These are phyloP conservation scores for Melospiza georgiana DNA, from an alignment of 2,113 vertebrate species.

Conservation along the genomic window DNA sequence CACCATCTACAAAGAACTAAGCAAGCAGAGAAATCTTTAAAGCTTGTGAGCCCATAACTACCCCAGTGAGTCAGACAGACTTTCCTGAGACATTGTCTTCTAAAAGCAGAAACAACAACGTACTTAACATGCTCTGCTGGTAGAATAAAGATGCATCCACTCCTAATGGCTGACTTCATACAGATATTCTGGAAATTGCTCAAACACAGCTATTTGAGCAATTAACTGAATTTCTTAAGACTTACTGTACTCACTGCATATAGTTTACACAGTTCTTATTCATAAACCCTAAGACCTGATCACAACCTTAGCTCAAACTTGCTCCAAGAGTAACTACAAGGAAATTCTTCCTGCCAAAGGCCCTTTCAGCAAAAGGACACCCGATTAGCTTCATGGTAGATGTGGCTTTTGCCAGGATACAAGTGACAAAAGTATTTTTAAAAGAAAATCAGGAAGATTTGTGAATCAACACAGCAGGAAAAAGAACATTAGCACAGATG, in stretches of 20 bases:
- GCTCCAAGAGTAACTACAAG: background rate
- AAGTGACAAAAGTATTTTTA: background rate
- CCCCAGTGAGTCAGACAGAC: background rate
- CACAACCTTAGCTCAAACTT: background rate
- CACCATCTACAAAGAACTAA: background rate
- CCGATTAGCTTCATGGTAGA: background rate
- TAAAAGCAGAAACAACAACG: background rate
- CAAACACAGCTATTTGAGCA: background rate
- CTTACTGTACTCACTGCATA: background rate
- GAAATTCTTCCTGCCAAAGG: background rate
- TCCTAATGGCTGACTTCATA: background rate
- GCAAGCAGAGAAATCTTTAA: background rate
- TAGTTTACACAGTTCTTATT: background rate
- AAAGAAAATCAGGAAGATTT: background rate
- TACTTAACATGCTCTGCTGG: background rate
- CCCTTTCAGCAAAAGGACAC: background rate
- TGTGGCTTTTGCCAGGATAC: background rate
- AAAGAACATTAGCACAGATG: background rate
- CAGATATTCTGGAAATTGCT: background rate
- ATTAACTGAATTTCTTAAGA: background rate
- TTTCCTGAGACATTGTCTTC: background rate
- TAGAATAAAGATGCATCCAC: background rate
- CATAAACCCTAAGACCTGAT: background rate
- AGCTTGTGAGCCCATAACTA: background rate
- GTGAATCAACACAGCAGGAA: background rate